Conservation (phyloP, 2,888 invertebrate genomes). For the Apodemia duryi region DNA sequence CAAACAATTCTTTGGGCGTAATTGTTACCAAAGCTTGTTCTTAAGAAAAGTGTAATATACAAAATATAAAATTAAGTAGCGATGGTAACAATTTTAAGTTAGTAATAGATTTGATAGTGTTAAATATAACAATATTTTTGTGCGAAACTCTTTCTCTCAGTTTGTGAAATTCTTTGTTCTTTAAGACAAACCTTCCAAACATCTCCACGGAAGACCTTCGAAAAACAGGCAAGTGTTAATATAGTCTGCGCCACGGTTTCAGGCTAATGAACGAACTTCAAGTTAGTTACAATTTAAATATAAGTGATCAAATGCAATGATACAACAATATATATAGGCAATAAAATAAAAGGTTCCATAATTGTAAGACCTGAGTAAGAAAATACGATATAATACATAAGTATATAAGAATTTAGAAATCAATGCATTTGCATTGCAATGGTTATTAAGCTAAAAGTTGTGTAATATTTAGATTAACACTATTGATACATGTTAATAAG, state of each 20-base stretch:
- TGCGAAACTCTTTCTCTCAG: constrained; percentile 57
- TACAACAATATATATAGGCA: constrained; percentile 20
- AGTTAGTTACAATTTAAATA: constrained; percentile 37
- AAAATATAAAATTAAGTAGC: constrained; percentile 32
- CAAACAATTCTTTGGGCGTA: constrained; percentile 44
- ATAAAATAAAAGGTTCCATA: constrained; percentile 28
- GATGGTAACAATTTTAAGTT: constrained; percentile 57
- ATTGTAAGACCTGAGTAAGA: constrained; percentile 34
- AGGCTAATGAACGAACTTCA: constrained; percentile 48
- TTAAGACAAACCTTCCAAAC: constrained; percentile 82
- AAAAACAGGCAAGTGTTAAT: constrained; percentile 72
- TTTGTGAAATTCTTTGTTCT: constrained; percentile 55
- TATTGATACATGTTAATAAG: not conserved
- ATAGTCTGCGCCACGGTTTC: constrained; percentile 64
- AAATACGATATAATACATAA: constrained; percentile 7
- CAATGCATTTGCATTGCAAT: constrained; percentile 21
- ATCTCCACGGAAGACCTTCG: constrained; percentile 83
- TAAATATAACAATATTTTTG: constrained; percentile 44
- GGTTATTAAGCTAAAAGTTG: constrained; percentile 11
- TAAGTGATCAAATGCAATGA: constrained; percentile 22
- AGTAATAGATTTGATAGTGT: constrained; percentile 43
- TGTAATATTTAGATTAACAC: constrained; percentile 18
- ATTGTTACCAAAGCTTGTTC: constrained; percentile 56
- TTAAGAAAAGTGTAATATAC: constrained; percentile 20
- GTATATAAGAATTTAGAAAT: not conserved